phyloP scores from a whole-genome alignment of 2,113 vertebrate genomes.

The Otis tarda region DNA sequence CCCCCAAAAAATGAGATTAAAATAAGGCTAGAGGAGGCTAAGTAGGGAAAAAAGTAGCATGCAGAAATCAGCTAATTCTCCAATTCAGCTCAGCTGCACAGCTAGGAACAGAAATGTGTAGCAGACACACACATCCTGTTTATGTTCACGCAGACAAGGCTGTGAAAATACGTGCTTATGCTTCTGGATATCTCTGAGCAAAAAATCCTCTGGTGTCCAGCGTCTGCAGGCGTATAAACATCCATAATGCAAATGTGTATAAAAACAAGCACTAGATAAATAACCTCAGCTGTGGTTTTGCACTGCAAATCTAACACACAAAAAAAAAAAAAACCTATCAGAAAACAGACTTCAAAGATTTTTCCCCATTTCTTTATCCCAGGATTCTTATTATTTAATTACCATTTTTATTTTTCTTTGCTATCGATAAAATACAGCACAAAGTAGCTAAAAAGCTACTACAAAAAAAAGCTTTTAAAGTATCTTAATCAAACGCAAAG shows the following conservation, averaged over 20 bases:
- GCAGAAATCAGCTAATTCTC: not conserved
- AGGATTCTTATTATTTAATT: not conserved
- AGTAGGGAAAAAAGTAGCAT: not conserved
- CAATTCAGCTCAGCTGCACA: not conserved
- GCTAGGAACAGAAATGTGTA: not conserved
- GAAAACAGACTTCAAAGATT: not conserved
- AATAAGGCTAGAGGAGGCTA: not conserved
- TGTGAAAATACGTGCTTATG: not conserved
- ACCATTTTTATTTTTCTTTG: not conserved
- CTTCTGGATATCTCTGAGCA: not conserved
- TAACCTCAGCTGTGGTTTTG: not conserved
- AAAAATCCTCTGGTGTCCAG: not conserved
- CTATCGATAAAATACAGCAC: not conserved
- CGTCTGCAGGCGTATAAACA: not conserved
- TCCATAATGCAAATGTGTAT: not conserved
- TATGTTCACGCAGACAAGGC: not conserved
- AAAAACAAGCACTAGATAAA: not conserved
- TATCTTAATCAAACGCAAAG: not conserved
- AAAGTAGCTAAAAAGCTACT: not conserved
- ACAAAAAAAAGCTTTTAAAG: not conserved
- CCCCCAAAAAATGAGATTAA: not conserved
- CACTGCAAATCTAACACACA: not conserved
- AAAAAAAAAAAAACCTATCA: not conserved
- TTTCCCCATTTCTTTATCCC: not conserved
- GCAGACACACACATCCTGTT: not conserved